These are phyloP conservation scores for Silurus asotus DNA, from an alignment of 2,113 vertebrate species.

Conservation along the genomic window DNA sequence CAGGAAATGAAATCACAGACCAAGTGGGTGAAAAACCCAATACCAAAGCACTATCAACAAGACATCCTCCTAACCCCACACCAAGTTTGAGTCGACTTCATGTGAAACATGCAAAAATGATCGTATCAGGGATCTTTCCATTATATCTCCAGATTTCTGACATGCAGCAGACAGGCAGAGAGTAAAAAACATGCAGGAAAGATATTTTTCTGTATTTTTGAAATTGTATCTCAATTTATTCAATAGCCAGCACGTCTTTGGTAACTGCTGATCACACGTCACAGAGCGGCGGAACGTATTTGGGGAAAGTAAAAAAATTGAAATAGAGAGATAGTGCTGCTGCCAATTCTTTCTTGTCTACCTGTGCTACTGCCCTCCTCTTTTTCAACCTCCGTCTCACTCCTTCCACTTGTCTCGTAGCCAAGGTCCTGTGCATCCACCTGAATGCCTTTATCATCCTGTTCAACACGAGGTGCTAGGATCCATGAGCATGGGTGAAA, in stretches of 20 bases:
- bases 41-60: neutral
- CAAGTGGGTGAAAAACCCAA: neutral
- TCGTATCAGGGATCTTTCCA: neutral
- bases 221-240: neutral
- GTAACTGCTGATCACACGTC: neutral
- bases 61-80: neutral
- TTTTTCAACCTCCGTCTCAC: slow-evolving; percentile 69
- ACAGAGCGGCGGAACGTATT: neutral
- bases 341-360: slow-evolving; percentile 63
- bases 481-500: slow-evolving; percentile 53
- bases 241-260: neutral
- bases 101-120: neutral
- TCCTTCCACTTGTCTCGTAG: slow-evolving; percentile 72
- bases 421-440: slow-evolving; percentile 73
- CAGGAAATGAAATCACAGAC: neutral
- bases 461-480: slow-evolving; percentile 70
- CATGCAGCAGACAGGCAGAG: slow-evolving; percentile 4
- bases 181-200: neutral
- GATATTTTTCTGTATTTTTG: neutral
- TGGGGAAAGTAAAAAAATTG: neutral
- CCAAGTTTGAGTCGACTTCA: neutral
- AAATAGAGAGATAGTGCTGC: slow-evolving; percentile 32
- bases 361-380: slow-evolving; percentile 76
- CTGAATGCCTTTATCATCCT: slow-evolving; percentile 74
- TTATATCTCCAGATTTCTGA: neutral